Evolutionary conservation across 2,113 vertebrate species (phyloP), one percentile per base, ranked within the genome.

Genomic region (Heterotilapia buettikoferi): DNA sequence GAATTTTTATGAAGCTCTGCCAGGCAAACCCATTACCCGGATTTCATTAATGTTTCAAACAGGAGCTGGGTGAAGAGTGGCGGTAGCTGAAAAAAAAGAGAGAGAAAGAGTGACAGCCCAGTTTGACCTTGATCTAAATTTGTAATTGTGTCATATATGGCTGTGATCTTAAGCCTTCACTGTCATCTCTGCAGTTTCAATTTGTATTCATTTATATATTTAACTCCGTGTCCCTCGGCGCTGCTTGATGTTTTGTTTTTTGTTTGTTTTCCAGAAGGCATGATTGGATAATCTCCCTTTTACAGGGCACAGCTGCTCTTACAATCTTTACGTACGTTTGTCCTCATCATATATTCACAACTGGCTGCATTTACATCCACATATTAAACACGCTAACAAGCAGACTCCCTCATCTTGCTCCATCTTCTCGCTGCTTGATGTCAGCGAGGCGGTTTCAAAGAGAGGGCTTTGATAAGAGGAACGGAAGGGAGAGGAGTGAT

Each of bases 211-310:
- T 78, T 31, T 52, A 78, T 31, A 78, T 52, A 50, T 78, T 52
- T 78, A 78, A 78, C 45, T 52, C 26, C 5, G 0, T 82, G 24
- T 80, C 79, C 56, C 80, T 53, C 9, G 2, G 26, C 12, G 52
- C 9, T 21, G 24, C 59, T 31, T 47, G 68, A 18, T 78, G 6
- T 50, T 76, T 76, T 50, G 9, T 73, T 45, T 13, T 52, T 29
- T 59, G 1, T 61, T 59, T 59, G 59, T 89, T 54, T 82, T 84
- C 61, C 82, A 79, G 83, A 90, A 61, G 84, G 83, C 76, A 79
- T 33, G 79, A 92, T 66, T 86, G 83, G 85, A 91, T 94, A 94
- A 95, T 95, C 93, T 93, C 84, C 76, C 79, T 82, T 73, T 82
- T 40, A 85, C 92, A 94, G 92, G 84, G 88, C 21, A 21, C 33